phyloP scores from a whole-genome alignment of 2,797 vertebrate genomes.

The Hyperoplus lanceolatus region DNA sequence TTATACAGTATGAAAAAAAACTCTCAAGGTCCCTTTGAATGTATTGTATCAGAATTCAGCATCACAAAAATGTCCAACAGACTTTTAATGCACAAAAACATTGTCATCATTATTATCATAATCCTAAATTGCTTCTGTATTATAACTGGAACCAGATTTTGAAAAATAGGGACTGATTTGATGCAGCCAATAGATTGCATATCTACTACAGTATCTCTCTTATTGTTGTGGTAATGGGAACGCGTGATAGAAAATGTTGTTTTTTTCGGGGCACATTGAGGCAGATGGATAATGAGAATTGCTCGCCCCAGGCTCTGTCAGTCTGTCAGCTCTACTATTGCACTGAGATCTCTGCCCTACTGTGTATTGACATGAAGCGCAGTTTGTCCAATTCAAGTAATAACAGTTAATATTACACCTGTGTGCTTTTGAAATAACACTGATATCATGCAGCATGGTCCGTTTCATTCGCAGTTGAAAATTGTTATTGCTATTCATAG shows the following conservation, averaged over 20 bases:
- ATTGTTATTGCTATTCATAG: background rate
- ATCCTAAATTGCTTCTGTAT: background rate
- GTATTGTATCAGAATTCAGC: too few relatives aligned
- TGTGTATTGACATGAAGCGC: slow-evolving; percentile 24
- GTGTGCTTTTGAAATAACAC: background rate
- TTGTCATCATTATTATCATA: too few relatives aligned
- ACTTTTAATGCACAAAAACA: too few relatives aligned
- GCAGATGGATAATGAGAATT: slow-evolving; percentile 40
- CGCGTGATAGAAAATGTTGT: background rate
- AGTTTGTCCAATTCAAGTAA: slow-evolving; percentile 13
- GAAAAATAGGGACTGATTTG: slow-evolving; percentile 5
- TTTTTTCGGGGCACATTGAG: slow-evolving; percentile 8
- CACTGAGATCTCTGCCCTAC: slow-evolving; percentile 11
- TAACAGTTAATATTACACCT: background rate
- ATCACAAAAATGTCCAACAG: too few relatives aligned
- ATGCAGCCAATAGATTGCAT: slow-evolving; percentile 8
- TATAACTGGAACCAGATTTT: background rate
- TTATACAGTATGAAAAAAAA: too few relatives aligned
- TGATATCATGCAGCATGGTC: background rate
- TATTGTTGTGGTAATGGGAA: background rate
- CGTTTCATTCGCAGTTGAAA: background rate
- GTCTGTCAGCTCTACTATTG: slow-evolving; percentile 15
- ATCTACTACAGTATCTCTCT: background rate
- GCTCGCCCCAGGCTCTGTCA: slow-evolving; percentile 26
- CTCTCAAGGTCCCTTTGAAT: too few relatives aligned